These are phyloP conservation scores for Hippoglossus stenolepis DNA, from an alignment of 2,113 vertebrate species.

Conservation along the genomic window DNA sequence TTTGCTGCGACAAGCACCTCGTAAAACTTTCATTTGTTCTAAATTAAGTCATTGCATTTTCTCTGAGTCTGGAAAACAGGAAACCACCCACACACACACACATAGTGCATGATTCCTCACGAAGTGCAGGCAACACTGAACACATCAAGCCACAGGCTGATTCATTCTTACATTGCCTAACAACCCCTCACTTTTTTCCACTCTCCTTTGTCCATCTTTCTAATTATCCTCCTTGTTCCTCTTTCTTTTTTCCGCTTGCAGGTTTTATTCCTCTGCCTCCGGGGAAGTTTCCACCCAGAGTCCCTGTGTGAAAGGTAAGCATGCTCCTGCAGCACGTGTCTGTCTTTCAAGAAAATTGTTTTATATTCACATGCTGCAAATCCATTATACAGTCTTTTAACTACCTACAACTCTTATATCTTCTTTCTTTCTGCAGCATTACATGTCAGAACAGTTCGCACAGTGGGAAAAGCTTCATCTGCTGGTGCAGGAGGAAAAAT, in stretches of 20 bases:
- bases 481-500: conserved; percentile 30
- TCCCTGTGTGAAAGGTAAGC: conserved; percentile 69
- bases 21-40: conserved; percentile 30
- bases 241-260: conserved; percentile 44
- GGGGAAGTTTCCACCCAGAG: conserved; percentile 44
- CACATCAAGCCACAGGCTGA: conserved; percentile 28
- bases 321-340: background rate
- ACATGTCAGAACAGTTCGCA: conserved; percentile 65
- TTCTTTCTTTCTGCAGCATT: background rate
- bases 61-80: conserved; percentile 12
- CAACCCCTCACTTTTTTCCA: background rate
- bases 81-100: conserved; percentile 1
- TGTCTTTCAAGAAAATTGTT: background rate
- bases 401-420: background rate
- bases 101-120: conserved; percentile 19
- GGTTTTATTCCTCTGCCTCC: conserved; percentile 48
- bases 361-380: background rate
- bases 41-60: conserved; percentile 27
- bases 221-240: conserved; percentile 19
- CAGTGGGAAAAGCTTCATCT: conserved; percentile 64
- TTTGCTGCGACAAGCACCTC: background rate
- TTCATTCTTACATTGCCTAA: conserved; percentile 31
- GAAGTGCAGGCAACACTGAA: conserved; percentile 11
- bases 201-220: background rate
- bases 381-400: background rate